phyloP scores from a whole-genome alignment of 1,140 invertebrate genomes.

The Mya arenaria region DNA sequence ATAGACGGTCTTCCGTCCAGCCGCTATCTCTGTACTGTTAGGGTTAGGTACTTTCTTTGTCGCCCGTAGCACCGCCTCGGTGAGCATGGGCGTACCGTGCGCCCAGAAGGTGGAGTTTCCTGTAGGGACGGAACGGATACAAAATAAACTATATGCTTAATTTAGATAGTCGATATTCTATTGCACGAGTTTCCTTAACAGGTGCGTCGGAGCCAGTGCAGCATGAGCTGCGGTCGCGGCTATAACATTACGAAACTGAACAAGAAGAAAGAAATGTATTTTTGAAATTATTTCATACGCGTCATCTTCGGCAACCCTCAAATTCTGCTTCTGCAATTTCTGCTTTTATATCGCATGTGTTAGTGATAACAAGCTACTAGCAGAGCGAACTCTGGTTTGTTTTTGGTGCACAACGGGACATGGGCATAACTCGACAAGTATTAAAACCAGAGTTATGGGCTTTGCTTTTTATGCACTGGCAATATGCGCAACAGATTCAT shows the following conservation, averaged over 20 bases:
- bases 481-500: no score
- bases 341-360: no score
- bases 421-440: no score
- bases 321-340: no score
- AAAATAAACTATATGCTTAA: not conserved
- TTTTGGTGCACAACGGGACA: no score
- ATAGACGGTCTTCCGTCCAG: constrained; percentile 75
- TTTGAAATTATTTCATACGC: not conserved
- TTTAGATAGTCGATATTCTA: not conserved
- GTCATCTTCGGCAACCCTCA: no score
- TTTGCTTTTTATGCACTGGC: no score
- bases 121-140: constrained; percentile 5
- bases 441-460: no score
- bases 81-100: constrained; percentile 61
- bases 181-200: not conserved
- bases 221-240: not conserved
- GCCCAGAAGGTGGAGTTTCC: constrained; percentile 63
- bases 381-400: no score
- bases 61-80: constrained; percentile 54
- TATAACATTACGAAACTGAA: not conserved
- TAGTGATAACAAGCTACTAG: no score
- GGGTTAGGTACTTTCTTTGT: constrained; percentile 75
- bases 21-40: constrained; percentile 64
- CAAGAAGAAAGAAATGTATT: not conserved
- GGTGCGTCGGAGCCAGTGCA: not conserved